Evolutionary conservation across 2,113 vertebrate genomes (phyloP).

Genomic region (Sterna hirundo): DNA sequence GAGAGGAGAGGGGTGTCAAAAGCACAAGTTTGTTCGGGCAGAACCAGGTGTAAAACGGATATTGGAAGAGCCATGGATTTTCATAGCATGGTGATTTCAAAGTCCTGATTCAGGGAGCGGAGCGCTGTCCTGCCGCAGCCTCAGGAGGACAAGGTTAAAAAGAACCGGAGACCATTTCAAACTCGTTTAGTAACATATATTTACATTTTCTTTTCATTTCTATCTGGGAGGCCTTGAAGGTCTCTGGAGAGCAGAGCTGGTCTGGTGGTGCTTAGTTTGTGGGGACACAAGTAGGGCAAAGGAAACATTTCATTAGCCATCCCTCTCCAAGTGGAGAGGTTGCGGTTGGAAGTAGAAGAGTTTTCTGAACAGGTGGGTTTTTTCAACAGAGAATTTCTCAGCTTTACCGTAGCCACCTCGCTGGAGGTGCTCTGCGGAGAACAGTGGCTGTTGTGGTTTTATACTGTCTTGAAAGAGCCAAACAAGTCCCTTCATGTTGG

Average conservation of each 20-base stretch:
- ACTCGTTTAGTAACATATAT: neutral
- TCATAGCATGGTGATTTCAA: neutral
- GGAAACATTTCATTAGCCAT: neutral
- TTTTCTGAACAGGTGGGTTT: neutral
- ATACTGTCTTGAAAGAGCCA: neutral
- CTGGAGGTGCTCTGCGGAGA: neutral
- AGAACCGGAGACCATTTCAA: neutral
- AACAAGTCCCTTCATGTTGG: neutral
- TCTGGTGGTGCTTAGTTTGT: neutral
- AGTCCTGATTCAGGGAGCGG: neutral
- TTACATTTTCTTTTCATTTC: neutral
- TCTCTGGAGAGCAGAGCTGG: neutral
- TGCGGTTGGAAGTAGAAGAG: neutral
- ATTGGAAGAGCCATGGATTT: neutral
- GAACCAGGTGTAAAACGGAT: neutral
- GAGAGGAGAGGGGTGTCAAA: neutral
- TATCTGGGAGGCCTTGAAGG: neutral
- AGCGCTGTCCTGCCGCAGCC: neutral
- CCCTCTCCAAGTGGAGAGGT: neutral
- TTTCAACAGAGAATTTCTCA: neutral
- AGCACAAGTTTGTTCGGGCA: neutral
- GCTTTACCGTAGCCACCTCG: rapidly evolving
- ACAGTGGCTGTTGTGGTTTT: neutral
- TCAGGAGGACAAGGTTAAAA: neutral
- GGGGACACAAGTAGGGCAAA: rapidly evolving